A percentile compares a stretch with the other conserved stretches of the same genome.
phyloP scores from a whole-genome alignment of 2,113 vertebrate species.

The Pitta sordida region DNA sequence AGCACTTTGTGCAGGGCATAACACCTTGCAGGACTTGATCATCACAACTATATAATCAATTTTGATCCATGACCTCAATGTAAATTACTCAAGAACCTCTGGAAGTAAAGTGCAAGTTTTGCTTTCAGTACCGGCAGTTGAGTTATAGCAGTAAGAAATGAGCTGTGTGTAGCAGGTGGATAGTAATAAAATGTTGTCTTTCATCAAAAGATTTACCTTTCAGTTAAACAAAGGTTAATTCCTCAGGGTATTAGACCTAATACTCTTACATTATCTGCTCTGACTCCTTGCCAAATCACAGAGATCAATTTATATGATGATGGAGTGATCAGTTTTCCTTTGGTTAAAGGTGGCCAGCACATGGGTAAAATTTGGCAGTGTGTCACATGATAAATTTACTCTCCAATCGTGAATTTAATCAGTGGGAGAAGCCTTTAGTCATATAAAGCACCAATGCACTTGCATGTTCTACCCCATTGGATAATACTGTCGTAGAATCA shows the following conservation, averaged over 20 bases:
- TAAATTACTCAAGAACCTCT: background rate
- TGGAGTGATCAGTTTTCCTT: constrained; percentile 14
- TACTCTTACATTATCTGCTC: background rate
- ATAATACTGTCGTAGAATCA: background rate
- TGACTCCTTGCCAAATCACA: background rate
- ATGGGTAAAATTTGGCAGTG: background rate
- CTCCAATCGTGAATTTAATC: background rate
- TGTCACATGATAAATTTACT: background rate
- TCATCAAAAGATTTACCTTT: constrained; percentile 9
- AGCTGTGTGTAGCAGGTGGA: constrained; percentile 1
- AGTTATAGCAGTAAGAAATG: background rate
- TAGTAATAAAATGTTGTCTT: constrained; percentile 13
- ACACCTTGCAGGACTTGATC: background rate
- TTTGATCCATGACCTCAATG: background rate
- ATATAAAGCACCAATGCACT: background rate
- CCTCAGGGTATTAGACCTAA: background rate
- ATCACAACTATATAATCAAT: background rate
- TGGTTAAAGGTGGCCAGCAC: background rate
- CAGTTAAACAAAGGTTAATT: constrained; percentile 33
- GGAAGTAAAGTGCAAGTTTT: constrained; percentile 3
- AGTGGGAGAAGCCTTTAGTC: background rate
- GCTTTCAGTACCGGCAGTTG: background rate
- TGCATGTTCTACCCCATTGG: background rate
- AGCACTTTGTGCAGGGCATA: background rate
- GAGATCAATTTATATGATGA: constrained; percentile 9